Base-by-base conservation (phyloP, 64 coral and sea anemone genomes). In the Pachyseris speciosa region DNA sequence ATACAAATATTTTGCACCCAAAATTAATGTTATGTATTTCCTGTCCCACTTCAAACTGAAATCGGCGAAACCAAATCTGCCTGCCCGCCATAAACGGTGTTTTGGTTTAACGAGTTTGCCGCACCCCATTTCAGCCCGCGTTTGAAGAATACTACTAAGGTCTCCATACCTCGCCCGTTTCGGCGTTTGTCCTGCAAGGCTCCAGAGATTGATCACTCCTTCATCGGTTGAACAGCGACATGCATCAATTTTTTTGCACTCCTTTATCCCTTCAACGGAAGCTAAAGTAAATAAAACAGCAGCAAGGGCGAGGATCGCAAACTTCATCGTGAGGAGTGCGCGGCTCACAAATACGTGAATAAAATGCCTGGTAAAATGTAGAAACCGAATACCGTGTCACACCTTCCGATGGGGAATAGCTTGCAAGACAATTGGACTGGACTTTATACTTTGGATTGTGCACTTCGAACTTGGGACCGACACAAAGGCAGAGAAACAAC, bases 171-270 rank as follows among this genome's bases (percentile, higher is more conserved):
- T 71, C 0, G 67, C 34, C 17, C 34, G 67, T 0, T 71, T 71
- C 67, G 67, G 67, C 36, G 67, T 22, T 19, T 71, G 67, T 39
- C 94, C 83, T 44, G 91, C 80, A 73, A 96, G 84, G 74, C 90
- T 96, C 94, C 94, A 92, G 11, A 96, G 34, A 42, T 92, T 96
- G 26, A 96, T 92, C 39, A 88, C 94, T 72, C 94, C 94, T 88
- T 88, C 60, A 60, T 96, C 85, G 12, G 94, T 96, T 28, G 75
- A 87, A 53, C 90, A 96, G 39, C 89, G 66, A 53, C 94, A 96
- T 13, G 64, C 43, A 77, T 96, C 94, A 43, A 92, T 92, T 85
- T 88, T 96, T 36, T 84, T 41, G 84, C 94, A 96, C 49, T 85
- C 67, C 33, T 92, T 92, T 37, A 92, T 31, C 39, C 52, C 75